Evolutionary conservation across 2,888 invertebrate genomes (phyloP).

Genomic region (Sphaerophoria taeniata): DNA sequence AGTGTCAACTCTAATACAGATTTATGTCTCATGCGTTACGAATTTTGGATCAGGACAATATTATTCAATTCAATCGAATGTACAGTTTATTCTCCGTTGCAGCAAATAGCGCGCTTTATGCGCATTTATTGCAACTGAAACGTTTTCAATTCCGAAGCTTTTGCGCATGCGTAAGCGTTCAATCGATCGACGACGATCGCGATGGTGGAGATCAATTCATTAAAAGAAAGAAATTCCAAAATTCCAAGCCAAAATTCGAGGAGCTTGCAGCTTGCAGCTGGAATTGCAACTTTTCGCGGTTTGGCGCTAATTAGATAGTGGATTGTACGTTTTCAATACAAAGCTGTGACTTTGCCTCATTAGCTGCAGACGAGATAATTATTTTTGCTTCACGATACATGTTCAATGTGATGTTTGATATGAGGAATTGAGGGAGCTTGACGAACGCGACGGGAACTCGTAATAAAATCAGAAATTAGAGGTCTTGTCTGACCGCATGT

Average conservation of each 20-base stretch:
- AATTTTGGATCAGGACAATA: slow-evolving; percentile 72
- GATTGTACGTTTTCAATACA: slow-evolving; percentile 42
- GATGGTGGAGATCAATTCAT: slow-evolving; percentile 45
- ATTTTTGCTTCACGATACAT: slow-evolving; percentile 14
- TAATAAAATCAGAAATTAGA: slow-evolving; percentile 7
- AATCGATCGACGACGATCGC: not conserved
- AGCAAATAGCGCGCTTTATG: slow-evolving; percentile 44
- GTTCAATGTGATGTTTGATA: not conserved
- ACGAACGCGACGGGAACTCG: not conserved
- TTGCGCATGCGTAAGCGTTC: slow-evolving; percentile 12
- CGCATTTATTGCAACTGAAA: slow-evolving; percentile 58
- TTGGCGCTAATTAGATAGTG: slow-evolving; percentile 59
- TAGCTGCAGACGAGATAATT: slow-evolving; percentile 68
- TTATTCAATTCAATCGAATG: slow-evolving; percentile 70
- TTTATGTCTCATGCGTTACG: slow-evolving; percentile 74
- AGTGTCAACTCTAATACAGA: slow-evolving; percentile 75
- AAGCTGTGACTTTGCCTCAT: slow-evolving; percentile 63
- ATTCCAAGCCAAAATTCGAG: slow-evolving; percentile 38
- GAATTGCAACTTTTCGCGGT: slow-evolving; percentile 56
- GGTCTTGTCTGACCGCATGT: slow-evolving; percentile 67
- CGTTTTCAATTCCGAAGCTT: slow-evolving; percentile 44
- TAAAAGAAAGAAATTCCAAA: slow-evolving; percentile 45
- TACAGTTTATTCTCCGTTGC: slow-evolving; percentile 37
- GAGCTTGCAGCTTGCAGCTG: slow-evolving; percentile 45
- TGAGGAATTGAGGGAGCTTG: no score